Base-by-base conservation (phyloP, 2,888 invertebrate species). In the Idaea aversata region DNA sequence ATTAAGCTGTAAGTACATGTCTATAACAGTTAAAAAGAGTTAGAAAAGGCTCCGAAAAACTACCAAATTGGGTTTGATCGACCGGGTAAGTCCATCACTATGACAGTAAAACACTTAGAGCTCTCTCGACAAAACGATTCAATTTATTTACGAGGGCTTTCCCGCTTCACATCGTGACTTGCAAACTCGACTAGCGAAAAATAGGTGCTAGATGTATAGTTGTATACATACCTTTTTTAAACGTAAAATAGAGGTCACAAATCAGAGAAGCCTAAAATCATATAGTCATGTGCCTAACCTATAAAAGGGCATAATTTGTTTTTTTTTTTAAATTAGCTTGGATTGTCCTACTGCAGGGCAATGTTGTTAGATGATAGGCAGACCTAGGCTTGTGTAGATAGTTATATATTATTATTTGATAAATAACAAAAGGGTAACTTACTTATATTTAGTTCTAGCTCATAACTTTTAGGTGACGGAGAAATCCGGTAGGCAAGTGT, bases 1-100 rank as follows among this genome's bases (percentile, higher is more conserved):
- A 67, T 69, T 66, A 63, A 4, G 36, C 36, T 7, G 1, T 1
- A 36, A 0, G 36, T 36, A 36, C 6, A 36, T 5, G 47, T 13
- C 47, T 6, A 47, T 47, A 10, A 47, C 3, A 25, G 2, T 25
- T 25, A 25, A 25, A 25, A n/a, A 25, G 1, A 25, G 25, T 25
- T 25, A 25, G 13, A 47, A 13, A 47, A 47, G 2, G 47, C 47
- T 47, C 47, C 47, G 13, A 47, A 47, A 47, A 47, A 7, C 47
- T 13, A 47, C 13, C 13, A 13, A 47, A 47, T 47, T 47, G 7
- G 47, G 47, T 13, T 47, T 47, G 47, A 68, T 66, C 68, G 70
- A 70, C 72, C 70, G 73, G 67, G 64, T 63, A 67, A 72, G 68
- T 73, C 73, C 70, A 73, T 73, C 73, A 73, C 72, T 67, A 68